Conservation (phyloP, 1,140 invertebrate genomes). For the Metopolophium dirhodum region DNA sequence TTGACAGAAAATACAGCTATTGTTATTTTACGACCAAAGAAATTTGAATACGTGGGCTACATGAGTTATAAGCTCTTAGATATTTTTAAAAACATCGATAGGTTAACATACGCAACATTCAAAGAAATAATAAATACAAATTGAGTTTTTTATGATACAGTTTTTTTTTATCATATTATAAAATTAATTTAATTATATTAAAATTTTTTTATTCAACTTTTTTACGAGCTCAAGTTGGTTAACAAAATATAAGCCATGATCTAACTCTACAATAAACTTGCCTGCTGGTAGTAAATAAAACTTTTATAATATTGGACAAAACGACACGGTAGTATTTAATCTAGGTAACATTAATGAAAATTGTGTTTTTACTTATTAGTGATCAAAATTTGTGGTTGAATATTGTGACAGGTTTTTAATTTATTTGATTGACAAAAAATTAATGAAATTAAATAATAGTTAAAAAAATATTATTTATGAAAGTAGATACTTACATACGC, state of each 20-base stretch:
- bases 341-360: background rate
- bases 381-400: background rate
- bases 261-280: background rate
- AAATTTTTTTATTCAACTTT: background rate
- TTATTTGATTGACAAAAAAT: background rate
- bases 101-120: background rate
- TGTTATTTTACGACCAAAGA: background rate
- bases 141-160: background rate
- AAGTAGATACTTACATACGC: background rate
- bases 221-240: background rate
- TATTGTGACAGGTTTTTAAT: background rate
- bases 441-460: background rate
- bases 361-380: background rate
- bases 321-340: background rate
- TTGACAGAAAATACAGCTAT: background rate
- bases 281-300: background rate
- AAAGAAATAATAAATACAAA: background rate
- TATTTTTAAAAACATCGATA: background rate
- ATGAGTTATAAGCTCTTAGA: too few species aligned
- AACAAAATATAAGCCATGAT: background rate
- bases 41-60: background rate
- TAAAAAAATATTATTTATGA: background rate
- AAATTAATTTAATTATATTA: background rate
- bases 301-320: background rate
- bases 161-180: background rate